Evolutionary conservation across 2,797 vertebrate genomes (phyloP).

Genomic region (Melanotaenia trifasciata): DNA sequence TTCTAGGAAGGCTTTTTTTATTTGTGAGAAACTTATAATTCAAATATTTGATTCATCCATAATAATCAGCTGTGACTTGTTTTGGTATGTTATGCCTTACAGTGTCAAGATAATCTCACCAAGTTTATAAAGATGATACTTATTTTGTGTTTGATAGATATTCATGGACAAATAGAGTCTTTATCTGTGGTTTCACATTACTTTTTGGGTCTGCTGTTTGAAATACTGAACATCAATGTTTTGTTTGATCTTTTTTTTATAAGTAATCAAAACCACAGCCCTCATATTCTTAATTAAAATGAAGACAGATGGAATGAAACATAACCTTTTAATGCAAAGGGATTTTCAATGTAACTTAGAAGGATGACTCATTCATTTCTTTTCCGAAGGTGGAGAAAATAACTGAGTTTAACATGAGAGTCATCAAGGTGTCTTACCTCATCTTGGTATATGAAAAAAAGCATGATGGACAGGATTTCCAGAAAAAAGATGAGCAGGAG

Average conservation of each 20-base stretch:
- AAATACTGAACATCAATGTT: too few relatives aligned
- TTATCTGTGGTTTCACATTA: too few relatives aligned
- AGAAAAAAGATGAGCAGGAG: conserved; percentile 95
- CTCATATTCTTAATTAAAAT: conserved; percentile 34
- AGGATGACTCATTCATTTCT: conserved; percentile 13
- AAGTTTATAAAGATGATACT: not conserved
- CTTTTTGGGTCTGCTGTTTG: too few relatives aligned
- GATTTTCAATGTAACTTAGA: conserved; percentile 49
- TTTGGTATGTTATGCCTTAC: not conserved
- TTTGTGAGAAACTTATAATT: too few relatives aligned
- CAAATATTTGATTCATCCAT: not conserved
- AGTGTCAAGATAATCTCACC: conserved; percentile 29
- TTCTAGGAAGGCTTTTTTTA: not conserved
- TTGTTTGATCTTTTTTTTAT: not conserved
- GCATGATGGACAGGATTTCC: conserved; percentile 91
- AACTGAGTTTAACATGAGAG: conserved; percentile 16
- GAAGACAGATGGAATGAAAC: not conserved
- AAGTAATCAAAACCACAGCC: conserved; percentile 35
- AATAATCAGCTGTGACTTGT: not conserved
- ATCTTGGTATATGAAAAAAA: conserved; percentile 95
- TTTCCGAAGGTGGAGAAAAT: conserved; percentile 21
- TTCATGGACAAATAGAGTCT: too few relatives aligned
- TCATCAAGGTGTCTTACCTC: conserved; percentile 84
- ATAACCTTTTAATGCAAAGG: conserved; percentile 23
- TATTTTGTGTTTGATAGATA: not conserved